Conservation (phyloP, 2,113 vertebrate genomes). For the Oceanites oceanicus region DNA sequence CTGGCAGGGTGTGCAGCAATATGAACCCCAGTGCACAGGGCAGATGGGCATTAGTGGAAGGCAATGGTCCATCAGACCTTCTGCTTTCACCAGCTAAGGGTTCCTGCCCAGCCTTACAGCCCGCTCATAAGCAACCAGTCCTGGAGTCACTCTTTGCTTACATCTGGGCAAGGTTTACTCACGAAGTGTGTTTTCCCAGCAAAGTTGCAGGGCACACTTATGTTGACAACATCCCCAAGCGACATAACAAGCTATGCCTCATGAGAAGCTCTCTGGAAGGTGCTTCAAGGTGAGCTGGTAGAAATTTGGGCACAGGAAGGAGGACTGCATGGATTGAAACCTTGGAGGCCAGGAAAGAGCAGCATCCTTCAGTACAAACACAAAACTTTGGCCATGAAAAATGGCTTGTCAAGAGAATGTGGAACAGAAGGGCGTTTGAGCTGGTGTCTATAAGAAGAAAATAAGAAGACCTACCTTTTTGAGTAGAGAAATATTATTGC, state of each 20-base stretch:
- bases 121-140: not conserved
- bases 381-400: not conserved
- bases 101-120: not conserved
- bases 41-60: not conserved
- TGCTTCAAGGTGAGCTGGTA: not conserved
- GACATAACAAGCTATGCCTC: not conserved
- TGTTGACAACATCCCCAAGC: not conserved
- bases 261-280: not conserved
- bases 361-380: not conserved
- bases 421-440: not conserved
- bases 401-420: not conserved
- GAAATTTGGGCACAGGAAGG: not conserved
- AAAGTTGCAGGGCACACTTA: not conserved
- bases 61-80: not conserved
- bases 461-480: not conserved
- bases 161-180: not conserved
- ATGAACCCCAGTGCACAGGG: not conserved
- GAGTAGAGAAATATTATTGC: not conserved
- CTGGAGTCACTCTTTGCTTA: not conserved
- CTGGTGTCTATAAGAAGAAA: not conserved
- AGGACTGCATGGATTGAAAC: not conserved
- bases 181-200: not conserved
- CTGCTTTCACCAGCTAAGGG: not conserved
- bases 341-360: not conserved
- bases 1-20: not conserved